Evolutionary conservation across 2,888 invertebrate species (phyloP), one percentile per base, ranked within the genome.

Genomic region (Steinernema carpocapsae): DNA sequence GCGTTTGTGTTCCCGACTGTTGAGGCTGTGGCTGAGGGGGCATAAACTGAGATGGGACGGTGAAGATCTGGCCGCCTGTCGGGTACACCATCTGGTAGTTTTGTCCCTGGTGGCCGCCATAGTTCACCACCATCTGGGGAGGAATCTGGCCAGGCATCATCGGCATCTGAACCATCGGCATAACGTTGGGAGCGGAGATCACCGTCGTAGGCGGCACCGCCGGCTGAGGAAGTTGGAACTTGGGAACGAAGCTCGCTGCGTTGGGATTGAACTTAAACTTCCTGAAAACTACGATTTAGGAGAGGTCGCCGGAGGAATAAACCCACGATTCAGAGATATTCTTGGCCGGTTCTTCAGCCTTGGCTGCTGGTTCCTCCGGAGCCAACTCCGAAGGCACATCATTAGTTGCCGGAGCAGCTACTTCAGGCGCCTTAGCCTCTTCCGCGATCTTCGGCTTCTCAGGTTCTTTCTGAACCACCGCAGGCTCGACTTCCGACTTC

Each of bases 261-360:
- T 64, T 64, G 4, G 64, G 64, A n/a, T 64, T 64, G 64, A 64
- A 64, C 37, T 64, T 64, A 32, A 64, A 64, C 10, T 37, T 37
- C 37, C 37, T 37, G 37, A 37, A 37, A 37, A 37, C 10, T 37
- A 17, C 4, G 48, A 48, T 19, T 48, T 3, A 4, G 4, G 48
- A 19, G 48, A 48, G 4, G 48, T 19, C 14, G 17, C 4, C 4
- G 48, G 48, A 48, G 4, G 48, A 3, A 19, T 48, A 19, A 48
- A n/a, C 48, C n/a, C 17, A n/a, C n/a, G 48, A 48, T n/a, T 48
- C 48, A 14, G 7, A 7, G 48, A 14, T 14, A 14, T 14, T 48
- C 19, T 17, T 48, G 48, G 48, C 17, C 14, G 7, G 22, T 52
- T 24, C 52, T 52, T 24, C 22, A 12, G 12, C 22, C 24, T 37